Evolutionary conservation across 2,888 invertebrate species (phyloP), one percentile per base, ranked within the genome.

Genomic region (Iselma pallidipennis): DNA sequence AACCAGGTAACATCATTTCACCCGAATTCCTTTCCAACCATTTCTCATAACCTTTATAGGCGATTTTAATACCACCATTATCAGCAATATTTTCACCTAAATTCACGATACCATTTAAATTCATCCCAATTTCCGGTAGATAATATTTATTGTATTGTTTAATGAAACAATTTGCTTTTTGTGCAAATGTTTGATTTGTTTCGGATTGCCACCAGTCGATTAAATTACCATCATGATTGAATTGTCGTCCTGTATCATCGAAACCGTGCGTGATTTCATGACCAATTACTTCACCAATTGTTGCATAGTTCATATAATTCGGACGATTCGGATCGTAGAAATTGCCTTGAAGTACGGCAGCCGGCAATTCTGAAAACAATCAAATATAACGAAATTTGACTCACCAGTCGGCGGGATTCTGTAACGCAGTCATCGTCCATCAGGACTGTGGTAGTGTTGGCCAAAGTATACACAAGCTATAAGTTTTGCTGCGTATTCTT

Each of bases 71-170:
- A 0, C 95, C 96, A 1, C 95, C 95, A 77, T 95, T 96, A 78
- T 96, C 96, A 0, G 96, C 96, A 61, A 96, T 96, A 78, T 96
- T 95, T 78, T 95, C 95, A 9, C 94, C 94, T 81, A 94, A 92
- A 0, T 94, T 95, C 74, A 92, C 92, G 57, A 94, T 88, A 53
- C 96, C 96, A 74, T 95, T 94, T 55, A 96, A 77, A 92, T 93
- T 88, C 68, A 92, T 79, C 52, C 85, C 85, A 2, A 91, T 89
- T 80, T 88, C 87, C 37, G 85, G 84, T 7, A 90, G 90, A 0
- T 91, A 90, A 78, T 90, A 95, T 81, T 94, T 94, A 58, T 91
- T 90, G 76, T 95, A 96, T 79, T 96, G 95, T 67, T 93, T 86
- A 67, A 95, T 92, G 72, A 96, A 92, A 77, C 95, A 96, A 74